These are phyloP conservation scores for Oncorhynchus gorbuscha DNA, from an alignment of 2,113 vertebrate genomes.

Conservation along the genomic window DNA sequence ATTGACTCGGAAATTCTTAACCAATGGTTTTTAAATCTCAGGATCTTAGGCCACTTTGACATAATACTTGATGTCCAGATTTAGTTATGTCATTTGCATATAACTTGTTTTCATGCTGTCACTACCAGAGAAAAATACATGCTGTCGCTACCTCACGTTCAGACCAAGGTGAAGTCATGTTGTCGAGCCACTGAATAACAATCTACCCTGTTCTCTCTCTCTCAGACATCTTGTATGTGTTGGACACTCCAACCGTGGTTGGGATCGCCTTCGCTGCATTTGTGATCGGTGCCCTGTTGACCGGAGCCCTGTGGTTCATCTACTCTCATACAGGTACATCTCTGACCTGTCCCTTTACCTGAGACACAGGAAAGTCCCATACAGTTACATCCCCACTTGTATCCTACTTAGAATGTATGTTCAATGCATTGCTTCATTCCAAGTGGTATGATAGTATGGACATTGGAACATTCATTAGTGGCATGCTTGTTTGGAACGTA, in stretches of 20 bases:
- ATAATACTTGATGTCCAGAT: not conserved
- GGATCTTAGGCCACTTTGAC: not conserved
- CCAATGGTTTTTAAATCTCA: not conserved
- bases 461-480: not conserved
- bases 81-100: not conserved
- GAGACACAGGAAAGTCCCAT: not conserved
- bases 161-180: not conserved
- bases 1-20: not conserved
- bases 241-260: slow-evolving; percentile 92
- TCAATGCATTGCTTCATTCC: no score
- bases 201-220: slow-evolving; percentile 14
- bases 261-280: slow-evolving; percentile 95
- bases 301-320: slow-evolving; percentile 94
- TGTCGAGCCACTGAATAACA: not conserved
- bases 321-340: slow-evolving; percentile 92
- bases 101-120: not conserved
- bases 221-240: slow-evolving; percentile 75
- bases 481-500: not conserved
- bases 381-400: no score
- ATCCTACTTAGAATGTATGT: no score
- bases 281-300: slow-evolving; percentile 90
- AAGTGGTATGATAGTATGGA: no score
- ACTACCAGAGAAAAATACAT: not conserved
- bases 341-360: slow-evolving; percentile 21
- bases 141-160: not conserved